A percentile compares a stretch with the other conserved stretches of the same genome.
Conservation (phyloP, 92 coral and sea anemone genomes). For the Palythoa grandiflora region DNA sequence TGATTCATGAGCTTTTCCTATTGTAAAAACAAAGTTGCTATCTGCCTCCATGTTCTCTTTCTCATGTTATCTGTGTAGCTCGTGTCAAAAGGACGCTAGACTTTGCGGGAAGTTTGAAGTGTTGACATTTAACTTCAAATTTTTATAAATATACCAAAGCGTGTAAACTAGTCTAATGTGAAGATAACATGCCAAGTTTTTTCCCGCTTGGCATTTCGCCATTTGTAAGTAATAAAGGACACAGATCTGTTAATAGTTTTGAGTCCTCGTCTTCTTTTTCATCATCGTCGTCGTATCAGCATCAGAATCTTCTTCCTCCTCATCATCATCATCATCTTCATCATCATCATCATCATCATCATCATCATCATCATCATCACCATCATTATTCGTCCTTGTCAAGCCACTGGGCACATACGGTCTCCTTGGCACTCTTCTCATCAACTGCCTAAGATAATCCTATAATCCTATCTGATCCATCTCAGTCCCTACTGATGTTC, state of each 20-base stretch:
- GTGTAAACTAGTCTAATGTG: conserved; percentile 5
- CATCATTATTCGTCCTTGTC: too few relatives aligned
- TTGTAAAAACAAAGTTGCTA: conserved; percentile 11
- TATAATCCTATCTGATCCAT: too few relatives aligned
- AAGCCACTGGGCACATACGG: too few relatives aligned
- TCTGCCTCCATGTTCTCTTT: conserved; percentile 14
- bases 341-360: too few relatives aligned
- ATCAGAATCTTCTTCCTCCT: too few relatives aligned
- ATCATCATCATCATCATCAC: too few relatives aligned
- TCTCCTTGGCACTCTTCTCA: too few relatives aligned
- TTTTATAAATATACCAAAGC: not conserved
- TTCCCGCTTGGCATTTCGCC: conserved; percentile 2
- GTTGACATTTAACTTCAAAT: not conserved
- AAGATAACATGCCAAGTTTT: conserved; percentile 15
- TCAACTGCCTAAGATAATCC: too few relatives aligned
- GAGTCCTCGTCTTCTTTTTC: not conserved
- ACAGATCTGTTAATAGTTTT: not conserved
- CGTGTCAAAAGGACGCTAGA: not conserved
- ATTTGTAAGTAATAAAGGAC: conserved; percentile 38
- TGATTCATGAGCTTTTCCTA: conserved; percentile 10
- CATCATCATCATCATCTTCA: too few relatives aligned
- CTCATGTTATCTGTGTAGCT: not conserved
- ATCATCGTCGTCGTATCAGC: too few relatives aligned
- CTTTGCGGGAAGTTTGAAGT: conserved; percentile 3
- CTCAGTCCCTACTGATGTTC: too few relatives aligned